Percentiles rank a stretch among this genome's conserved stretches.
phyloP scores from a whole-genome alignment of 2,888 invertebrate genomes.

The Pachliopta kotzebuea region DNA sequence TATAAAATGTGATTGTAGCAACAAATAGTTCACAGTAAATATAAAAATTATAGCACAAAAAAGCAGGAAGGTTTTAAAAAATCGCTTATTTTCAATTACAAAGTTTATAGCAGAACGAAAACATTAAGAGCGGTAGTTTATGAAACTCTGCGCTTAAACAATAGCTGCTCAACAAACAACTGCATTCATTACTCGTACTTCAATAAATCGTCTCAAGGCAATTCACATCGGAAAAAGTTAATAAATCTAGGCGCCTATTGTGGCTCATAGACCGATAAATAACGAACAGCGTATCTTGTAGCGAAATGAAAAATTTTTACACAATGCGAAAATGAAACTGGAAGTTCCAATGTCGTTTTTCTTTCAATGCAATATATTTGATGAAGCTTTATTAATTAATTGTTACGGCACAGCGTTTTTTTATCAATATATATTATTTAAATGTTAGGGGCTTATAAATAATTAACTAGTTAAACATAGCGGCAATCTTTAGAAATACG shows the following conservation, averaged over 20 bases:
- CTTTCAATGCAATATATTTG: constrained; percentile 25
- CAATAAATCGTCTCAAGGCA: constrained; percentile 27
- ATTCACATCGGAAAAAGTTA: constrained; percentile 26
- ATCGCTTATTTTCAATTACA: neutral
- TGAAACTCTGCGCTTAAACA: constrained; percentile 15
- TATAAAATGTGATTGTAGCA: no score
- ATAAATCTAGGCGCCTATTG: constrained; percentile 37
- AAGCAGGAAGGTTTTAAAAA: no score
- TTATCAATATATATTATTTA: neutral
- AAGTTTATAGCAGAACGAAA: constrained; percentile 1
- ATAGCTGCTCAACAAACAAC: constrained; percentile 8
- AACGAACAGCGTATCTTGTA: constrained; percentile 27
- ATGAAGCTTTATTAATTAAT: neutral
- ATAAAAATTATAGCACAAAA: no score
- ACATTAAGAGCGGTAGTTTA: constrained; percentile 16
- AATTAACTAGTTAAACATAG: no score
- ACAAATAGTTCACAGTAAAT: neutral
- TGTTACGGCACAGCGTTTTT: neutral
- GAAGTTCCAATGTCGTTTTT: neutral
- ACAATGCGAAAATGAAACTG: constrained; percentile 27
- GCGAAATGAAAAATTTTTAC: constrained; percentile 34
- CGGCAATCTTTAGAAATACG: no score
- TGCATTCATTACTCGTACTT: constrained; percentile 21
- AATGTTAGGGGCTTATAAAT: no score
- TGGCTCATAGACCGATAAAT: constrained; percentile 35